Percentiles rank a stretch among this genome's conserved stretches.
Evolutionary conservation across 2,888 invertebrate genomes (phyloP).

Genomic region (Mechanitis mazaeus): DNA sequence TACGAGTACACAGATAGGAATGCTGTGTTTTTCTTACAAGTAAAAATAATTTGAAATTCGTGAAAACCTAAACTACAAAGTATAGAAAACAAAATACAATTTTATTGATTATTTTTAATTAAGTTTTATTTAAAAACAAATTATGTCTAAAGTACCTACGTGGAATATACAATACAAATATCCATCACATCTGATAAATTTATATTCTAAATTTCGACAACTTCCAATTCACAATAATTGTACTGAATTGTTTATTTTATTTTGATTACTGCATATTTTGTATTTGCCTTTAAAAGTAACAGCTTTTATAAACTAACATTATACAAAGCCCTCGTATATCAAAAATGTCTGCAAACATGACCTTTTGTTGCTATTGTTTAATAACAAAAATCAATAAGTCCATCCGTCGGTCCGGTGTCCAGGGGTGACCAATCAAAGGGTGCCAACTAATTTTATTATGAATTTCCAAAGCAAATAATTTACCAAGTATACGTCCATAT

Average conservation of each 20-base stretch:
- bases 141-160: too few relatives aligned
- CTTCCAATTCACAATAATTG: too few relatives aligned
- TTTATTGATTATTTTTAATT: too few relatives aligned
- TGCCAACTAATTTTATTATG: slow-evolving; percentile 61
- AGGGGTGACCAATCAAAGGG: slow-evolving; percentile 57
- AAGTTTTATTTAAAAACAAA: too few relatives aligned
- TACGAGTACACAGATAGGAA: slow-evolving; percentile 5
- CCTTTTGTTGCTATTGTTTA: slow-evolving; percentile 29
- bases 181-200: too few relatives aligned
- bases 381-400: slow-evolving; percentile 39
- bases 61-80: too few relatives aligned
- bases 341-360: slow-evolving; percentile 16
- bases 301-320: background rate
- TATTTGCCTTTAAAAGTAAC: too few relatives aligned
- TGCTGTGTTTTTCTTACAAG: slow-evolving; percentile 8
- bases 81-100: too few relatives aligned
- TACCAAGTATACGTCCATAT: slow-evolving; percentile 38
- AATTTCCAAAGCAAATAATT: slow-evolving; percentile 73
- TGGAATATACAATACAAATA: too few relatives aligned
- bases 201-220: too few relatives aligned
- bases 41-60: slow-evolving; percentile 4
- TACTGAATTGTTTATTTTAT: too few relatives aligned
- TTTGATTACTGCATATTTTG: too few relatives aligned
- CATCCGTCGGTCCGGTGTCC: slow-evolving; percentile 30
- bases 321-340: slow-evolving; percentile 15